These are phyloP conservation scores for Montipora cactus DNA, from an alignment of 64 coral and sea anemone species.

Conservation along the genomic window DNA sequence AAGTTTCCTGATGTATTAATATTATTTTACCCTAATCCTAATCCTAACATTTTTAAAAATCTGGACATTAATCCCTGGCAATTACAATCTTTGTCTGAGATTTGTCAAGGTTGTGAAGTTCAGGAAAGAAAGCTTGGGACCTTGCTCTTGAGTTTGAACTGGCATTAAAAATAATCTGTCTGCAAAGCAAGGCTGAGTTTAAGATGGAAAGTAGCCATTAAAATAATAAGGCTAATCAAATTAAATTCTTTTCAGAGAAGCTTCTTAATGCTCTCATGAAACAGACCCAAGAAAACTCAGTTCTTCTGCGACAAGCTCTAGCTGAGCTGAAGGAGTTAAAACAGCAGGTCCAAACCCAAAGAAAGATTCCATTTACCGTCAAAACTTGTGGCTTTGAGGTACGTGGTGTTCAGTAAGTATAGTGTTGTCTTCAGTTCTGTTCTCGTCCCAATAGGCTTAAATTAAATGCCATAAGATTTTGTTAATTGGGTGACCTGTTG, in stretches of 20 bases:
- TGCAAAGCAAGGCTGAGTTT: too few relatives aligned
- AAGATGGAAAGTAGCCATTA: neutral
- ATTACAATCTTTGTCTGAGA: too few relatives aligned
- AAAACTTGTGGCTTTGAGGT: slow-evolving; percentile 93
- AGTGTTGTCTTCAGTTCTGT: too few relatives aligned
- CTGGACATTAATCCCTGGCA: too few relatives aligned
- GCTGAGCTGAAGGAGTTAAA: slow-evolving; percentile 70
- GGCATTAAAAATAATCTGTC: too few relatives aligned
- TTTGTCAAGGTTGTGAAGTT: too few relatives aligned
- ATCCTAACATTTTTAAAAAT: too few relatives aligned
- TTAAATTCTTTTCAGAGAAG: slow-evolving; percentile 44
- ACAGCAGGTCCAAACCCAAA: slow-evolving; percentile 71
- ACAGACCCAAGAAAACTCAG: slow-evolving; percentile 75
- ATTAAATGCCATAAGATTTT: too few relatives aligned
- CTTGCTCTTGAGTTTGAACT: neutral
- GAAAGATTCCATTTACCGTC: slow-evolving; percentile 83
- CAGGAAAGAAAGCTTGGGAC: neutral
- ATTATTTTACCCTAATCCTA: too few relatives aligned
- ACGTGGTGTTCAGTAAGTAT: neutral
- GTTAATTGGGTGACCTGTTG: too few relatives aligned
- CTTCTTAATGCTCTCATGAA: slow-evolving; percentile 66
- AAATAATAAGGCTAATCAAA: neutral
- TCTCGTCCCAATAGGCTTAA: too few relatives aligned
- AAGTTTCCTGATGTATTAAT: too few relatives aligned
- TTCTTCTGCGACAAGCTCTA: slow-evolving; percentile 72